Conservation (phyloP, 2,113 vertebrate genomes). For the Oreochromis aureus region DNA sequence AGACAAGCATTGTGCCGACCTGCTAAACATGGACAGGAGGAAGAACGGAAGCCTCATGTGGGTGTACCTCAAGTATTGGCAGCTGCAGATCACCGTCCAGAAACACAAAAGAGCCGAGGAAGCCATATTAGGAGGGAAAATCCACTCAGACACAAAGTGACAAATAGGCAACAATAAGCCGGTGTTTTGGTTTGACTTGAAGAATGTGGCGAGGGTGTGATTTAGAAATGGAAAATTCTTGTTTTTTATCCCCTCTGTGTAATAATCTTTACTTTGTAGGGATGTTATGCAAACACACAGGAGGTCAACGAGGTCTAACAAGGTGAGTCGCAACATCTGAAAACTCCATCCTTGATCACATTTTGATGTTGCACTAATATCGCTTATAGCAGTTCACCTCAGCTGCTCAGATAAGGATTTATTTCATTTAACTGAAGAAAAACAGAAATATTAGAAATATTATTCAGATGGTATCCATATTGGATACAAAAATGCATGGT, state of each 20-base stretch:
- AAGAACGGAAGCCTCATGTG: slow-evolving; percentile 94
- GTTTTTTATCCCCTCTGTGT: not conserved
- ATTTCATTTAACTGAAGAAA: not conserved
- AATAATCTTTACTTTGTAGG: not conserved
- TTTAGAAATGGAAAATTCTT: not conserved
- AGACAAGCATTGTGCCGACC: slow-evolving; percentile 84
- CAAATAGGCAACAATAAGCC: not conserved
- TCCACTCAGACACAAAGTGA: slow-evolving; percentile 31
- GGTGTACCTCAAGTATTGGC: slow-evolving; percentile 93
- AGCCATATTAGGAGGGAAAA: slow-evolving; percentile 61
- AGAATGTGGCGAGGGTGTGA: not conserved
- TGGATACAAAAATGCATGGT: not conserved
- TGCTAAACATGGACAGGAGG: slow-evolving; percentile 80
- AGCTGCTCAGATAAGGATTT: not conserved
- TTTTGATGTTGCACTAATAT: not conserved
- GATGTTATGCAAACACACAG: not conserved
- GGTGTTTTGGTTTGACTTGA: not conserved
- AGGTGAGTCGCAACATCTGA: not conserved
- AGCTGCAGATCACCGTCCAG: slow-evolving; percentile 79
- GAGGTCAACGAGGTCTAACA: not conserved
- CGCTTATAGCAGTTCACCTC: not conserved
- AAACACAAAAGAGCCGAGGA: slow-evolving; percentile 82
- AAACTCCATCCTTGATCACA: not conserved
- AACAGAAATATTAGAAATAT: not conserved
- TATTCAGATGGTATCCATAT: not conserved